Evolutionary conservation across 2,797 vertebrate species (phyloP).

Genomic region (Sibirionetta formosa): DNA sequence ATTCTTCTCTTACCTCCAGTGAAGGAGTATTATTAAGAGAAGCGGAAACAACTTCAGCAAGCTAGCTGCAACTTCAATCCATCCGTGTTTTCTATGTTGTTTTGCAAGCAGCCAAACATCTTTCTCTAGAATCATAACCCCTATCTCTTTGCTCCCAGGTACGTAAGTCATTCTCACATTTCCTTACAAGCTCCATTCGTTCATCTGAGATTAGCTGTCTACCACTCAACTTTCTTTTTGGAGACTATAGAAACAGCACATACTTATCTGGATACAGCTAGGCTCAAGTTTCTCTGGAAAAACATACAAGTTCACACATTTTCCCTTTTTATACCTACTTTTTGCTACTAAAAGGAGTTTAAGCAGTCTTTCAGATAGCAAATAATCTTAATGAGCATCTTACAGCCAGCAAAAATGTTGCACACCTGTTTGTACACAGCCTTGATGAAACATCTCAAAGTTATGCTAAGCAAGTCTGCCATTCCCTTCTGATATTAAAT

Average conservation of each 20-base stretch:
- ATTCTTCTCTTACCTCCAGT: neutral
- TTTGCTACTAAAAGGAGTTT: neutral
- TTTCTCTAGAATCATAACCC: neutral
- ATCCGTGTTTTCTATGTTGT: neutral
- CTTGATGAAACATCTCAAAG: constrained; percentile 37
- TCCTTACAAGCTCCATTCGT: neutral
- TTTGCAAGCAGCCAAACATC: neutral
- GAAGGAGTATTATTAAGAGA: neutral
- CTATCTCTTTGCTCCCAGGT: neutral
- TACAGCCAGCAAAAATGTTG: neutral
- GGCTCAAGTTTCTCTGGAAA: constrained; percentile 20
- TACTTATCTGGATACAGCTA: neutral
- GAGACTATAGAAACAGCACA: neutral
- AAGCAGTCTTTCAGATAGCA: neutral
- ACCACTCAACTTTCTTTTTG: neutral
- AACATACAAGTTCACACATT: neutral
- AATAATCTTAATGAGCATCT: constrained; percentile 23
- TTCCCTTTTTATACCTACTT: neutral
- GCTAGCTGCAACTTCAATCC: neutral
- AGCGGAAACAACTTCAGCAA: neutral
- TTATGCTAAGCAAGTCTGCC: neutral
- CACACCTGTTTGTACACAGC: neutral
- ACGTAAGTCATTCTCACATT: neutral
- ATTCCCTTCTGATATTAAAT: constrained; percentile 44
- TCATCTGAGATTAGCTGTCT: neutral